These are phyloP conservation scores for Peromyscus attwateri DNA, from an alignment of 2,797 vertebrate genomes.

Conservation along the genomic window DNA sequence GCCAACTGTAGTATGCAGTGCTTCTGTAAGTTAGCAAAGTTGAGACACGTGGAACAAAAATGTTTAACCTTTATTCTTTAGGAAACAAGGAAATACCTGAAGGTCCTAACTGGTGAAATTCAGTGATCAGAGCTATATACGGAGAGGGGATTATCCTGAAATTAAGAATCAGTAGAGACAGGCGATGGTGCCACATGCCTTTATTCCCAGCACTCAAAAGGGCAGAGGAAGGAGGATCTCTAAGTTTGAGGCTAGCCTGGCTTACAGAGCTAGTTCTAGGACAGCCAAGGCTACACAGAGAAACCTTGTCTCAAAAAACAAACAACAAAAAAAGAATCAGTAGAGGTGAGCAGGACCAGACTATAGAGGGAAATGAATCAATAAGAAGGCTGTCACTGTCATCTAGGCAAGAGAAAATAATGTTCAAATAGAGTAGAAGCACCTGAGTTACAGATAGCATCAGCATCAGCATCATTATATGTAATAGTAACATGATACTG, in stretches of 20 bases:
- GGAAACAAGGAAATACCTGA: background rate
- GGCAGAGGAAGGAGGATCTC: background rate
- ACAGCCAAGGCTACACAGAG: background rate
- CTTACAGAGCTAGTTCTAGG: background rate
- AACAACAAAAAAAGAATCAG: background rate
- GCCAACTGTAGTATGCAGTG: background rate
- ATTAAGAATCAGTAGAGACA: background rate
- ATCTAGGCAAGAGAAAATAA: background rate
- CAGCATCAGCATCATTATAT: background rate
- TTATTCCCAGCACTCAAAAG: background rate
- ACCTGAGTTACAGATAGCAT: background rate
- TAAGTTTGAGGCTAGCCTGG: background rate
- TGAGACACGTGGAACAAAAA: background rate
- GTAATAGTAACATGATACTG: background rate
- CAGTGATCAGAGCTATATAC: background rate
- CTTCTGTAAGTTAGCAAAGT: background rate
- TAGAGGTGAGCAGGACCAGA: background rate
- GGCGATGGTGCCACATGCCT: background rate
- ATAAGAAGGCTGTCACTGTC: background rate
- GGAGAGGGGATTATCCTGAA: slow-evolving; percentile 26
- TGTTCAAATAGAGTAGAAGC: background rate
- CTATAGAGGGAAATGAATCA: background rate
- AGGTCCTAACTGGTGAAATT: background rate
- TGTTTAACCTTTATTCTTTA: background rate
- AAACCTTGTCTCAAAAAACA: background rate